A percentile compares a stretch with the other conserved stretches of the same genome.
These are phyloP conservation scores for Salmo trutta DNA, from an alignment of 2,797 vertebrate species.

Conservation along the genomic window DNA sequence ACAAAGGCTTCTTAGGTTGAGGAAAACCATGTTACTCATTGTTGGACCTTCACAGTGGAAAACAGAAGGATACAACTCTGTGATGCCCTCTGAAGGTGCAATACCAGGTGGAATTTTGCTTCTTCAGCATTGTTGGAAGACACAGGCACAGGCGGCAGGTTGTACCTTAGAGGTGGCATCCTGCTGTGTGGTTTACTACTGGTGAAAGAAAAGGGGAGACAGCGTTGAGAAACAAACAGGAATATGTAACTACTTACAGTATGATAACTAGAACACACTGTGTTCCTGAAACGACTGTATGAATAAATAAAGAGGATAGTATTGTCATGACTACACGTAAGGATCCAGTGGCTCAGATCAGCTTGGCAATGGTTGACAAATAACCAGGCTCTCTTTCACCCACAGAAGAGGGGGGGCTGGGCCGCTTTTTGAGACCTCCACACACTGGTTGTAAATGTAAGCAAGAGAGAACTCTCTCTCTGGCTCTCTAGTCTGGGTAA, in stretches of 20 bases:
- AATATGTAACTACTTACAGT: background rate
- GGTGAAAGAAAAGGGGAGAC: background rate
- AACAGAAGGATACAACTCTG: background rate
- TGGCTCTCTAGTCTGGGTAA: too few species aligned
- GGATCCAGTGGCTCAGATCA: too few species aligned
- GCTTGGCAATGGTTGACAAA: too few species aligned
- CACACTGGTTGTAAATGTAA: too few species aligned
- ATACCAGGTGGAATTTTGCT: conserved; percentile 52
- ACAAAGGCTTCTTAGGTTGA: background rate
- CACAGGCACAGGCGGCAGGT: conserved; percentile 50
- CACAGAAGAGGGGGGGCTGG: too few species aligned
- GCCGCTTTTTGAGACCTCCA: too few species aligned
- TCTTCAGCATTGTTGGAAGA: conserved; percentile 48
- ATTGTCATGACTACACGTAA: background rate
- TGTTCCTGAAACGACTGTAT: background rate
- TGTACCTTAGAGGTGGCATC: conserved; percentile 39
- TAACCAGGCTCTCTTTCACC: too few species aligned
- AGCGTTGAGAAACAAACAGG: conserved; percentile 6
- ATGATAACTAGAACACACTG: background rate
- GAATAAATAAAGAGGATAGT: background rate
- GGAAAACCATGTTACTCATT: background rate
- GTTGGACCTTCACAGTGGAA: background rate
- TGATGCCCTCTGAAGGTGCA: conserved; percentile 25
- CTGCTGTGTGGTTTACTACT: conserved; percentile 21
- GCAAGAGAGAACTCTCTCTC: too few species aligned